Percentiles rank a stretch among this genome's conserved stretches.
Conservation (phyloP, 2,113 vertebrate genomes). For the Pangasianodon gigas region DNA sequence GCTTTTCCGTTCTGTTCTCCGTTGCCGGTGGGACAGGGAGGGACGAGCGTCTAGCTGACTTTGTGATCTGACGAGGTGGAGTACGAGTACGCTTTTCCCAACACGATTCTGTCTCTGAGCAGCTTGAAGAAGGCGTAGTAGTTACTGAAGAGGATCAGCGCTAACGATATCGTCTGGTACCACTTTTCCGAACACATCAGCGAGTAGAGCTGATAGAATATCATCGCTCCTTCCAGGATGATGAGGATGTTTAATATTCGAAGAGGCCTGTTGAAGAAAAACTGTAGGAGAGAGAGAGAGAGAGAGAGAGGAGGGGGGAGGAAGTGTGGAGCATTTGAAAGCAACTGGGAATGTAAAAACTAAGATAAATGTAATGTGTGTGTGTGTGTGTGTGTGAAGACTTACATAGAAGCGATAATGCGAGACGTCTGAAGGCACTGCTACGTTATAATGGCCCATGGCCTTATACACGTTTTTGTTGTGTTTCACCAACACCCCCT, state of each 20-base stretch:
- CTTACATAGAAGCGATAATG: slow-evolving; percentile 99
- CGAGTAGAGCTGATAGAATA: slow-evolving; percentile 97
- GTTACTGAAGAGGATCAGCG: slow-evolving; percentile 98
- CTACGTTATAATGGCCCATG: slow-evolving; percentile 96
- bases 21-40: slow-evolving; percentile 46
- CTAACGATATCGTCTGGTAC: slow-evolving; percentile 96
- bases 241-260: slow-evolving; percentile 96
- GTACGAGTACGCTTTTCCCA: slow-evolving; percentile 94
- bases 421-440: slow-evolving; percentile 93
- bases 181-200: slow-evolving; percentile 95
- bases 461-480: slow-evolving; percentile 99
- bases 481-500: slow-evolving; percentile 95
- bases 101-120: slow-evolving; percentile 93
- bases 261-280: slow-evolving; percentile 98
- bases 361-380: background rate
- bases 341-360: background rate
- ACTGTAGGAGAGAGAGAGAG: slow-evolving; percentile 70
- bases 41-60: slow-evolving; percentile 76
- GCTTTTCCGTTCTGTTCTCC: slow-evolving; percentile 62
- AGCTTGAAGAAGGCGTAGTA: slow-evolving; percentile 98
- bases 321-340: background rate
- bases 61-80: slow-evolving; percentile 86
- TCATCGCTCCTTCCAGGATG: slow-evolving; percentile 91
- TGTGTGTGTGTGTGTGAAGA: slow-evolving; percentile 36
- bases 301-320: slow-evolving; percentile 26